These are phyloP conservation scores for Seira sanloemensis DNA, from an alignment of 2,888 invertebrate genomes.

Conservation along the genomic window DNA sequence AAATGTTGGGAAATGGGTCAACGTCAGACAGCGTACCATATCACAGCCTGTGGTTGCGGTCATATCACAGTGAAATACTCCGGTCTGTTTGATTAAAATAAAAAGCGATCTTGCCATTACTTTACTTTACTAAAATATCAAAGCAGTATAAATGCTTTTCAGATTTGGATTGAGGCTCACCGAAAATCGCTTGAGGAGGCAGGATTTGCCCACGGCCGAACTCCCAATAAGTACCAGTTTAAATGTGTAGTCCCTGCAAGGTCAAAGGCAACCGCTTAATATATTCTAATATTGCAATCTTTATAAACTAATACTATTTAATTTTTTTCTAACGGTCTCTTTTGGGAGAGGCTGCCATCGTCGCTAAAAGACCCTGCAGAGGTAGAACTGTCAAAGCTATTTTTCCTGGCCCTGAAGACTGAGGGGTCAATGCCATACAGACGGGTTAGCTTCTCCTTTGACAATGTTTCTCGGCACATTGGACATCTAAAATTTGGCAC, in stretches of 20 bases:
- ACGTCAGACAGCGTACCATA: constrained; percentile 51
- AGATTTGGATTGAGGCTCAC: constrained; percentile 21
- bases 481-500: constrained; percentile 59
- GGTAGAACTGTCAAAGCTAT: not conserved
- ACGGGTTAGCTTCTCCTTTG: constrained; percentile 49
- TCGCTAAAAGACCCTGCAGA: constrained; percentile 3
- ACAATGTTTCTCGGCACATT: constrained; percentile 58
- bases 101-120: no score
- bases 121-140: no score
- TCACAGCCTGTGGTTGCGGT: constrained; percentile 70
- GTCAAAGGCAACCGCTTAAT: constrained; percentile 13
- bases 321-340: constrained; percentile 46
- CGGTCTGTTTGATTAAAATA: constrained; percentile 39
- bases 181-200: constrained; percentile 55
- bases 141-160: not conserved
- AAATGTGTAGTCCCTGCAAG: constrained; percentile 55
- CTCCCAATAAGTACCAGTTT: constrained; percentile 60
- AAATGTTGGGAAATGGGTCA: not conserved
- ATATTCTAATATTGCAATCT: not conserved
- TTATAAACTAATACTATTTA: not conserved
- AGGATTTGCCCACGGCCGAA: constrained; percentile 62
- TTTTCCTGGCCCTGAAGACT: not conserved
- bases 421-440: constrained; percentile 61
- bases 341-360: constrained; percentile 28
- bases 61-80: constrained; percentile 56